These are phyloP conservation scores for Trilocha varians DNA, from an alignment of 2,888 invertebrate species.

Conservation along the genomic window DNA sequence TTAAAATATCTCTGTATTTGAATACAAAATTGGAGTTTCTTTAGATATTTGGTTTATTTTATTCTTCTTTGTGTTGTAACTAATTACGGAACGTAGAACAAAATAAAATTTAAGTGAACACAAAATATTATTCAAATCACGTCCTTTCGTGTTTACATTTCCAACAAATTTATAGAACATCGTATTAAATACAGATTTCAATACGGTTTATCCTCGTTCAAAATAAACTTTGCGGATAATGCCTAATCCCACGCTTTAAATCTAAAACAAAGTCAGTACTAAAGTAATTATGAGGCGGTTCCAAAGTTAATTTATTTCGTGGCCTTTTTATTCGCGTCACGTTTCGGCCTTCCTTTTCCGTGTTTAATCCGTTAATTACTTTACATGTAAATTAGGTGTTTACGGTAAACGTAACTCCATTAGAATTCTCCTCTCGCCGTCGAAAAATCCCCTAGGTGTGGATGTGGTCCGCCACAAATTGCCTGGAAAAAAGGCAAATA, in stretches of 20 bases:
- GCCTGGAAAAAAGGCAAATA: conserved; percentile 10
- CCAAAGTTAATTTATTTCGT: conserved; percentile 42
- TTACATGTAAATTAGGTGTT: conserved; percentile 25
- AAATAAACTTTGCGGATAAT: neutral
- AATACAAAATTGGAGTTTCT: too few relatives aligned
- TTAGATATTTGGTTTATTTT: too few relatives aligned
- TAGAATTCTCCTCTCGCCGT: conserved; percentile 12
- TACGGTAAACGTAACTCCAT: conserved; percentile 22
- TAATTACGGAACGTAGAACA: too few relatives aligned
- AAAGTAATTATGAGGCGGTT: conserved; percentile 41
- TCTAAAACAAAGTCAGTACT: conserved; percentile 18
- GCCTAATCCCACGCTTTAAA: conserved; percentile 2
- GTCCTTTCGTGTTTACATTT: neutral
- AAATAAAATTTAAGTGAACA: neutral
- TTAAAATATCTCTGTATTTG: too few relatives aligned
- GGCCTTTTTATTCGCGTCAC: conserved; percentile 38
- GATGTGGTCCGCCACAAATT: conserved; percentile 10
- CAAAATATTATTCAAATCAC: neutral
- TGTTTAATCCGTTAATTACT: conserved; percentile 34
- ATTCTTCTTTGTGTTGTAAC: too few relatives aligned
- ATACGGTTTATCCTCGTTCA: neutral
- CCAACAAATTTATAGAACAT: neutral
- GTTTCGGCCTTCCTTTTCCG: conserved; percentile 32
- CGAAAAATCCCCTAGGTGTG: conserved; percentile 9
- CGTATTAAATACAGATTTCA: neutral